phyloP scores from a whole-genome alignment of 2,797 vertebrate genomes.

The Sternarchorhynchus goeldii region DNA sequence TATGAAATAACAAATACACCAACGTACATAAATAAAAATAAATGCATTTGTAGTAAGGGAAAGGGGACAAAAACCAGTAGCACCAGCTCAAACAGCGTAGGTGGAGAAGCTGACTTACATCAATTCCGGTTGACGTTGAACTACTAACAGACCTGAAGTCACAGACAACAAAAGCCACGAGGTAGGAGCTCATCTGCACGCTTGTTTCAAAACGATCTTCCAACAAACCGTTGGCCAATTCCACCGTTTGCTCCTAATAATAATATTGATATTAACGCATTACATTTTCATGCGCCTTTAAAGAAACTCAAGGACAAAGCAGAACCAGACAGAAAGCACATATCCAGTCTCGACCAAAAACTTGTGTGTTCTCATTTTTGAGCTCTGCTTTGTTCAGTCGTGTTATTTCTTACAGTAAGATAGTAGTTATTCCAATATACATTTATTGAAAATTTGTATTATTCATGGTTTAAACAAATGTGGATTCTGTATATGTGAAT shows the following conservation, averaged over 20 bases:
- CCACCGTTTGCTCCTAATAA: constrained; percentile 69
- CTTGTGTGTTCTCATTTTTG: not conserved
- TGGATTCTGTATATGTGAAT: not conserved
- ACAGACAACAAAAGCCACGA: constrained; percentile 78
- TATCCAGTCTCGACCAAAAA: not conserved
- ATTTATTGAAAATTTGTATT: no score
- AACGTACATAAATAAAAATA: not conserved
- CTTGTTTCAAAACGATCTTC: constrained; percentile 77
- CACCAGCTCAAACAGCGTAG: not conserved
- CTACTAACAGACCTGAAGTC: constrained; percentile 77
- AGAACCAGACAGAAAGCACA: constrained; percentile 27
- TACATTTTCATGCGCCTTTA: no score
- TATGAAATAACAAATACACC: no score
- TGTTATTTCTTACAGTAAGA: no score
- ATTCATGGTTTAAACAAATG: no score
- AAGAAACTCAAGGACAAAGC: no score
- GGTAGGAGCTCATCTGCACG: constrained; percentile 80
- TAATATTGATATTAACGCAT: no score
- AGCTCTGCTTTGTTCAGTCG: no score
- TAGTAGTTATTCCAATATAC: no score
- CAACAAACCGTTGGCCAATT: constrained; percentile 63
- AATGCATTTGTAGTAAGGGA: not conserved
- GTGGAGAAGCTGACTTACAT: constrained; percentile 61
- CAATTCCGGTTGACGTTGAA: constrained; percentile 72
- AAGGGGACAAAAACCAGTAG: not conserved